Conservation (phyloP, 2,797 vertebrate genomes). For the Myotis myotis region DNA sequence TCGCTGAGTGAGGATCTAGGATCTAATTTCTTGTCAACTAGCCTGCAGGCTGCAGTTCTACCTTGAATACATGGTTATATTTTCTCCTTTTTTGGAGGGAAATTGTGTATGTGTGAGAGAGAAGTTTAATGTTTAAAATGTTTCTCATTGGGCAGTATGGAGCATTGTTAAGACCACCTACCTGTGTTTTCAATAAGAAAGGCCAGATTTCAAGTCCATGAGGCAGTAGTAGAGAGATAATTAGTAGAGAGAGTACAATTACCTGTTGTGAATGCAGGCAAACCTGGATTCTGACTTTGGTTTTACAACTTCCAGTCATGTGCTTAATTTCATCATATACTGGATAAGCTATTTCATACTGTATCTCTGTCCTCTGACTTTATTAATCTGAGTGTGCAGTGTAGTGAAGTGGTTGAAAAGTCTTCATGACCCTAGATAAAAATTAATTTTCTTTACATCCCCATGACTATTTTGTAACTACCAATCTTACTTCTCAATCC, state of each 20-base stretch:
- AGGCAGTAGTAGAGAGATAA: not conserved
- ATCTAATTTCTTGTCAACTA: not conserved
- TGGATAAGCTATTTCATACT: not conserved
- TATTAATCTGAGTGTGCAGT: not conserved
- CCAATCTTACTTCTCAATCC: not conserved
- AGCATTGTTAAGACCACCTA: not conserved
- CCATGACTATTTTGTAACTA: not conserved
- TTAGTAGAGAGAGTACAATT: not conserved
- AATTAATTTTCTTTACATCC: not conserved
- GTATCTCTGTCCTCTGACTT: not conserved
- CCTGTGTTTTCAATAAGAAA: not conserved
- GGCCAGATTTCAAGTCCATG: not conserved
- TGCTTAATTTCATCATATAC: not conserved
- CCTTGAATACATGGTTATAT: not conserved
- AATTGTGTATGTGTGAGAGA: not conserved
- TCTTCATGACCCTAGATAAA: not conserved
- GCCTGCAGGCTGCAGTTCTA: not conserved
- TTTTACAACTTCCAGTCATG: not conserved
- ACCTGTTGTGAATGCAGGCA: not conserved
- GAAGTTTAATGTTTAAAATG: not conserved
- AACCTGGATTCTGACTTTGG: not conserved
- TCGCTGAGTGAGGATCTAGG: not conserved
- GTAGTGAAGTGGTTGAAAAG: not conserved
- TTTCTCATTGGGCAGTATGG: not conserved
- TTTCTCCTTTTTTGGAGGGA: not conserved